Conservation (phyloP, 2,797 vertebrate genomes). For the Rousettus madagascariensis region DNA sequence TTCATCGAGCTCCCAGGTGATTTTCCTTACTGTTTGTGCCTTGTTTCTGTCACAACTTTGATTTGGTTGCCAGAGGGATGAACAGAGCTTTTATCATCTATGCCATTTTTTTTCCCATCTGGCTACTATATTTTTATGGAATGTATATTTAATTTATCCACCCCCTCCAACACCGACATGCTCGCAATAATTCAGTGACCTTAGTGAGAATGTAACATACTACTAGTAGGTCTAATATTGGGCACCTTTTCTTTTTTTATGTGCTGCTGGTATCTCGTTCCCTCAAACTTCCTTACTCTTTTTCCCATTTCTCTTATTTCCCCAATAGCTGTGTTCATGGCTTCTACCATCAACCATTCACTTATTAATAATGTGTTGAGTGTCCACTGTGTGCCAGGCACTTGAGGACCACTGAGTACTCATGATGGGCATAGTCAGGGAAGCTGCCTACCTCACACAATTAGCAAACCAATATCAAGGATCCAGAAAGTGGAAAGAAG, state of each 20-base stretch:
- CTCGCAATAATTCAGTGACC: background rate
- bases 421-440: background rate
- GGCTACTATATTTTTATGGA: background rate
- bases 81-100: too few species aligned
- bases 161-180: background rate
- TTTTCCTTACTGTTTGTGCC: too few species aligned
- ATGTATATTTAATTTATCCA: background rate
- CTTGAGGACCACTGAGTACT: background rate
- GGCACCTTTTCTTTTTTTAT: background rate
- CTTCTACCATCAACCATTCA: background rate
- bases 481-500: background rate
- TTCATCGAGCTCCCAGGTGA: too few species aligned
- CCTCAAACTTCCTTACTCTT: background rate
- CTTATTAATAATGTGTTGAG: background rate
- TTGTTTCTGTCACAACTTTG: too few species aligned
- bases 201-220: background rate
- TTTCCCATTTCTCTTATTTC: background rate
- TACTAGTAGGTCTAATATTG: background rate
- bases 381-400: background rate
- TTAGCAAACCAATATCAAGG: background rate
- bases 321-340: background rate
- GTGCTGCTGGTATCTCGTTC: background rate
- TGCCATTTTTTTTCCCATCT: too few species aligned
- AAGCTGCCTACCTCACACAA: background rate
- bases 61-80: too few species aligned